These are phyloP conservation scores for Neotoma lepida DNA, from an alignment of 2,113 vertebrate genomes.

Conservation along the genomic window DNA sequence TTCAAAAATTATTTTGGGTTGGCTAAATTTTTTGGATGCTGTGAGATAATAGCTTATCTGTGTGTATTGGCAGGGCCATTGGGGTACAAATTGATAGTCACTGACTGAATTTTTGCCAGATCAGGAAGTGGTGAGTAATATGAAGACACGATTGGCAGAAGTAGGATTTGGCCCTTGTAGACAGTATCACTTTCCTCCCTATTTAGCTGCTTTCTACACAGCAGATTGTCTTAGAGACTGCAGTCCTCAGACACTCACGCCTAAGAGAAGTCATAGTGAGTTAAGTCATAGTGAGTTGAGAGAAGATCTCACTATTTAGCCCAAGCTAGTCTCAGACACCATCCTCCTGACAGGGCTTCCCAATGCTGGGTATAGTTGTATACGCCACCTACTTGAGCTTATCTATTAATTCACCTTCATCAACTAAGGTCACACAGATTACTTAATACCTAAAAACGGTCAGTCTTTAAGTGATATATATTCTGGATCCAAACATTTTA, in stretches of 20 bases:
- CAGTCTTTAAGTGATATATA: conserved; percentile 24
- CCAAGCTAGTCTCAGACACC: neutral
- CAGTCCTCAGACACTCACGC: neutral
- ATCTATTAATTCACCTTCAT: conserved; percentile 12
- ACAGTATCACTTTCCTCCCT: conserved; percentile 62
- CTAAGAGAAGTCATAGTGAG: conserved; percentile 16
- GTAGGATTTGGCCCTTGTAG: conserved; percentile 66
- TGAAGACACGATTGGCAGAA: conserved; percentile 72
- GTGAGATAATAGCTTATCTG: neutral
- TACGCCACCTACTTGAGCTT: neutral
- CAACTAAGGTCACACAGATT: neutral
- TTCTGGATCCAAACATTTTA: neutral
- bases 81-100: conserved; percentile 56
- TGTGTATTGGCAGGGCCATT: conserved; percentile 29
- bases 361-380: neutral
- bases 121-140: conserved; percentile 68
- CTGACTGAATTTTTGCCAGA: conserved; percentile 60
- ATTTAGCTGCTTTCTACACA: conserved; percentile 26
- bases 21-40: neutral
- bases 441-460: conserved; percentile 19
- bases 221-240: conserved; percentile 34
- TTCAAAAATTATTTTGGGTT: conserved; percentile 49
- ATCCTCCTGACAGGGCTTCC: neutral
- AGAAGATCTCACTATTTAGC: neutral
- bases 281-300: conserved; percentile 13